Evolutionary conservation across 2,113 vertebrate species (phyloP).

Genomic region (Empidonax alnorum): DNA sequence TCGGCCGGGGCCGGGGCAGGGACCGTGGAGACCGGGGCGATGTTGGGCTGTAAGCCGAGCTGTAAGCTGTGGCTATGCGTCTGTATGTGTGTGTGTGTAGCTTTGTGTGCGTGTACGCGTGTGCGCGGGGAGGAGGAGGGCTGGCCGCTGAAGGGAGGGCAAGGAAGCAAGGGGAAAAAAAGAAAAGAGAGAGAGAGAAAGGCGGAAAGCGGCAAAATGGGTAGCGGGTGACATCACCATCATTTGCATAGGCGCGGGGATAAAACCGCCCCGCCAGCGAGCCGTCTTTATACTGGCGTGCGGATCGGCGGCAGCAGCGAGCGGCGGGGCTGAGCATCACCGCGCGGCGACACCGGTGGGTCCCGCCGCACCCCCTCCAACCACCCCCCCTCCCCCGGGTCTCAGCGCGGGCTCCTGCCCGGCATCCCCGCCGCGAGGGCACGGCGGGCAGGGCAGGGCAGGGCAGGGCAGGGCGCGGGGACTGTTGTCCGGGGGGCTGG

Average conservation of each 20-base stretch:
- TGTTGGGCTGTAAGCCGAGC: neutral
- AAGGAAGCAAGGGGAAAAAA: neutral
- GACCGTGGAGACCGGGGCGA: neutral
- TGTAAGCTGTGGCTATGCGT: neutral
- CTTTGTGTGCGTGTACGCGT: neutral
- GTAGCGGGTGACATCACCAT: conserved; percentile 60
- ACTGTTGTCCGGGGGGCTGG: neutral
- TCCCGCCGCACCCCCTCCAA: neutral
- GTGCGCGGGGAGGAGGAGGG: neutral
- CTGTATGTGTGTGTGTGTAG: neutral
- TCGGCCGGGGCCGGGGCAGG: too few species aligned
- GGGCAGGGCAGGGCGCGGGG: neutral
- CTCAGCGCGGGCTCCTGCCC: neutral
- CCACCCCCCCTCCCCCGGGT: neutral
- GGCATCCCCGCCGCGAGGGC: neutral
- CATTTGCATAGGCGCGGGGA: conserved; percentile 66
- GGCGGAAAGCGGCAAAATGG: conserved; percentile 16
- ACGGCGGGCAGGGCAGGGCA: neutral
- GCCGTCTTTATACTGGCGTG: conserved; percentile 25
- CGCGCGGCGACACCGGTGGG: conserved; percentile 26
- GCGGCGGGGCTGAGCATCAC: conserved; percentile 15
- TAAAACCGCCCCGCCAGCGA: conserved; percentile 66
- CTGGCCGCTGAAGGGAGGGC: neutral
- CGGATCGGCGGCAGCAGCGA: conserved; percentile 31
- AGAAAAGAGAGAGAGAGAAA: neutral